Evolutionary conservation across 2,888 invertebrate species (phyloP).

Genomic region (Pseudococcus viburni): DNA sequence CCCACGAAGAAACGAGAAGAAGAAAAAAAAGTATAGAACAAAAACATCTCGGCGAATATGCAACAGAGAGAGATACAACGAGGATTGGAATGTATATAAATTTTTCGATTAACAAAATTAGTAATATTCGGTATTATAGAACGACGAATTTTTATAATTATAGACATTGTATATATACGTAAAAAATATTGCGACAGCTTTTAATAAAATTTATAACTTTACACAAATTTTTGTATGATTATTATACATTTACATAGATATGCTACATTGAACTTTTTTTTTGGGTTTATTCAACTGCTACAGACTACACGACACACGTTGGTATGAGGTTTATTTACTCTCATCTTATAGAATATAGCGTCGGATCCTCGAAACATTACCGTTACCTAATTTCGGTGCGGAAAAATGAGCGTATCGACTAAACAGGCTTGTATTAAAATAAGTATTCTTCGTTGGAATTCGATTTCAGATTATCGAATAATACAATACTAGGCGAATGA

Average conservation of each 20-base stretch:
- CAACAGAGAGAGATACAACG: constrained; percentile 13
- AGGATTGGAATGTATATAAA: constrained; percentile 36
- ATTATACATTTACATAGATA: constrained; percentile 54
- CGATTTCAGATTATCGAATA: constrained; percentile 9
- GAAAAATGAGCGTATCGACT: background rate
- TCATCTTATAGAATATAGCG: background rate
- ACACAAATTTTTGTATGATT: constrained; percentile 32
- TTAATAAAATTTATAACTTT: constrained; percentile 39
- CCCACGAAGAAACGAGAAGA: constrained; percentile 43
- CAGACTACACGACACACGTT: background rate
- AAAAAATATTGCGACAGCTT: constrained; percentile 49
- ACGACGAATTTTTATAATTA: constrained; percentile 21
- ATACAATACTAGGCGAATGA: constrained; percentile 11
- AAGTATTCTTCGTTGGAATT: background rate
- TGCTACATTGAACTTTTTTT: constrained; percentile 19
- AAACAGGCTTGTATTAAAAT: background rate
- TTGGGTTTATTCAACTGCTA: background rate
- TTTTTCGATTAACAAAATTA: constrained; percentile 39
- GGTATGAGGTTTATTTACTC: background rate
- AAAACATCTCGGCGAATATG: background rate
- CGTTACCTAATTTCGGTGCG: background rate
- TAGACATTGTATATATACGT: constrained; percentile 37
- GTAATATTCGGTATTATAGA: constrained; percentile 2
- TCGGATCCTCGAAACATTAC: constrained; percentile 32
- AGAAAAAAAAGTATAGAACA: background rate